These are phyloP conservation scores for Pitangus sulphuratus DNA, from an alignment of 2,797 vertebrate species.

Conservation along the genomic window DNA sequence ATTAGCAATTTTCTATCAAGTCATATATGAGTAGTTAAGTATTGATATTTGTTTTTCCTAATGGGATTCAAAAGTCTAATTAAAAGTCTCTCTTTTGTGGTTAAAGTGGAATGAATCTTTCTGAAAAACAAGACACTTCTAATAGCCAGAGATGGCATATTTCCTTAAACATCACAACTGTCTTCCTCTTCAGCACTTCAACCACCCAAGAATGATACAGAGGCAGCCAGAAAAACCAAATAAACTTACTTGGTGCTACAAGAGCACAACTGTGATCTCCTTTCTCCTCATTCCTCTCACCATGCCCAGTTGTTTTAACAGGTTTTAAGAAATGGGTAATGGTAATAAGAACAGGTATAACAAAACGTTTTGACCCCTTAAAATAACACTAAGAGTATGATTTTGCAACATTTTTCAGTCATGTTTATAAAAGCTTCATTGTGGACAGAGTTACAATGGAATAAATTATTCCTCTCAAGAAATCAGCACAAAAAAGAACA, in stretches of 20 bases:
- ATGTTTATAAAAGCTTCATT: background rate
- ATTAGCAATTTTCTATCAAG: slow-evolving; percentile 77
- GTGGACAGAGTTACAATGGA: background rate
- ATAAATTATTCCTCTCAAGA: background rate
- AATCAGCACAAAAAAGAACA: accelerated
- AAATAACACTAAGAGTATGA: background rate
- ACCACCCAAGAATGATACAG: background rate
- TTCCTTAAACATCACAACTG: slow-evolving; percentile 43
- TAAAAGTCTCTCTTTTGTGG: slow-evolving; percentile 74
- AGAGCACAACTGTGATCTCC: background rate
- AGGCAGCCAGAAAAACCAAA: background rate
- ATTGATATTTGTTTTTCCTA: slow-evolving; percentile 80
- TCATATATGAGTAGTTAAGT: slow-evolving; percentile 76
- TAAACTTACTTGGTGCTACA: background rate
- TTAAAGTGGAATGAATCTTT: slow-evolving; percentile 68
- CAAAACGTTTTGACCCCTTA: background rate
- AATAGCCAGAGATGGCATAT: slow-evolving; percentile 52
- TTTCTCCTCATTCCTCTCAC: background rate
- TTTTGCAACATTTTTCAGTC: background rate
- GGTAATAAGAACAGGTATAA: background rate
- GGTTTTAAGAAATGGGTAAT: background rate
- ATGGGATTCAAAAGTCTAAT: slow-evolving; percentile 79
- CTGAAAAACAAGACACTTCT: slow-evolving; percentile 59
- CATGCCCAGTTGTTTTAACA: background rate
- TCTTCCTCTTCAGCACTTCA: slow-evolving; percentile 1